phyloP scores from a whole-genome alignment of 2,113 vertebrate species.

The Montifringilla adamsi region DNA sequence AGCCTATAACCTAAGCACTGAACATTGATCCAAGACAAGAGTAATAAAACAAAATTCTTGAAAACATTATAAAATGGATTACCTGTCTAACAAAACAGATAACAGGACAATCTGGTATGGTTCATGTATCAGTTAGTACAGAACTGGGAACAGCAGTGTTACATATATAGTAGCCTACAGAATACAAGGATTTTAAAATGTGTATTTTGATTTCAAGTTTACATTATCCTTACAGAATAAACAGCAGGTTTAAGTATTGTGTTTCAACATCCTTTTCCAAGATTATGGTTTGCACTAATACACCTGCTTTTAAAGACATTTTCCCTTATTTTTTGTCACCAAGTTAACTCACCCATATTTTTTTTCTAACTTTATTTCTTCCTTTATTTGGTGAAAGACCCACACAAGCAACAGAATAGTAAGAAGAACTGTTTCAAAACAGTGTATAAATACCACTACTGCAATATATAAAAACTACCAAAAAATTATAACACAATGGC shows the following conservation, averaged over 20 bases:
- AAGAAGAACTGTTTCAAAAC: not conserved
- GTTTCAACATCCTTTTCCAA: not conserved
- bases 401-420: not conserved
- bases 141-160: not conserved
- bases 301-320: not conserved
- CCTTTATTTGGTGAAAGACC: not conserved
- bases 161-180: not conserved
- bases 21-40: not conserved
- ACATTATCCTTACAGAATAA: not conserved
- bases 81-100: not conserved
- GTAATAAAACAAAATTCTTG: not conserved
- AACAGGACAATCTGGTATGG: not conserved
- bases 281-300: not conserved
- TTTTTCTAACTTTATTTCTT: not conserved
- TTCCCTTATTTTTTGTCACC: not conserved
- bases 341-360: not conserved
- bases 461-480: not conserved
- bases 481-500: not conserved
- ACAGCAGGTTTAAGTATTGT: not conserved
- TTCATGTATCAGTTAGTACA: not conserved
- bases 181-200: not conserved
- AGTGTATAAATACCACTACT: not conserved
- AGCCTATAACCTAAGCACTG: not conserved
- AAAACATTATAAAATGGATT: not conserved
- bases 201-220: not conserved